A percentile compares a stretch with the other conserved stretches of the same genome.
Conservation (phyloP, 2,113 vertebrate genomes). For the Poeciliopsis occidentalis region DNA sequence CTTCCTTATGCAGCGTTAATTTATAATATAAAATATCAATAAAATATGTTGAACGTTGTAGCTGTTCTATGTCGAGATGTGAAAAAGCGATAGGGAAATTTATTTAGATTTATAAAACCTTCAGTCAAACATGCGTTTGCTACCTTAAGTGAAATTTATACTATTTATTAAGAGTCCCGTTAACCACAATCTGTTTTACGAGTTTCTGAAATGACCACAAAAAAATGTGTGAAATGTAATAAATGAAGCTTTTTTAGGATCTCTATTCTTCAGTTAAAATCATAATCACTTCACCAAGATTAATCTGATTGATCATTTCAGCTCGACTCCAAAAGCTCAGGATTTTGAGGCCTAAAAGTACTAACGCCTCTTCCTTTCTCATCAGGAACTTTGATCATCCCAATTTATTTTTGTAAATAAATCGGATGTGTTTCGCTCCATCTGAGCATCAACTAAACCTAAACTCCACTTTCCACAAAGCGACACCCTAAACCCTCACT, state of each 20-base stretch:
- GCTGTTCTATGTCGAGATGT: background rate
- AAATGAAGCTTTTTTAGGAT: too few relatives aligned
- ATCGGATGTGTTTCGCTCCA: background rate
- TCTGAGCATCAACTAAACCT: slow-evolving; percentile 28
- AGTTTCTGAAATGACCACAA: too few relatives aligned
- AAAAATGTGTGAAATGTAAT: too few relatives aligned
- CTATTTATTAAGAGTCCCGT: too few relatives aligned
- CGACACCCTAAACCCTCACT: slow-evolving; percentile 48
- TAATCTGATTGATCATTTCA: too few relatives aligned
- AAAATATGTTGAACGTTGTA: background rate
- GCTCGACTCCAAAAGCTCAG: background rate
- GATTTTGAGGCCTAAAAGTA: background rate
- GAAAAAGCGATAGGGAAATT: background rate
- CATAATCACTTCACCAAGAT: too few relatives aligned
- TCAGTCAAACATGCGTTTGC: too few relatives aligned
- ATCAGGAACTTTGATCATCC: background rate
- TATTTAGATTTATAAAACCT: too few relatives aligned
- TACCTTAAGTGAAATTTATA: too few relatives aligned
- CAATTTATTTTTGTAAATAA: background rate
- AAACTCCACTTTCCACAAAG: slow-evolving; percentile 36
- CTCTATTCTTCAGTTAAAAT: too few relatives aligned
- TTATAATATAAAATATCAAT: background rate
- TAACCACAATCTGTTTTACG: too few relatives aligned
- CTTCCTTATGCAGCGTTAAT: background rate
- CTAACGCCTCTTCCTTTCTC: background rate